These are phyloP conservation scores for Vipera latastei DNA, from an alignment of 2,797 vertebrate species.

Conservation along the genomic window DNA sequence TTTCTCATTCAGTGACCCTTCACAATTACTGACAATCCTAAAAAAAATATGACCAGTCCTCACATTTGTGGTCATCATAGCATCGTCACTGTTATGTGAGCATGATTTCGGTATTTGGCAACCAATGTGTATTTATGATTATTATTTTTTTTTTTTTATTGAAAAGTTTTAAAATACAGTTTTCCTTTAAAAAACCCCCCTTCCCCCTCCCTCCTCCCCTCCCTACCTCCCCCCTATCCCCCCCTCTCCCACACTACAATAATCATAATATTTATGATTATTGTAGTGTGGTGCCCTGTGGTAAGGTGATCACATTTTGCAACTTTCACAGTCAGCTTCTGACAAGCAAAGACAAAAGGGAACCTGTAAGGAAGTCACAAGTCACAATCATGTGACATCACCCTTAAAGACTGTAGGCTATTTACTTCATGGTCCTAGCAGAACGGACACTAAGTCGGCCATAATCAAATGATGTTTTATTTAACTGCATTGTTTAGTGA, in stretches of 20 bases:
- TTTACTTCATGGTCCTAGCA: neutral
- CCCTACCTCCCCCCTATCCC: no score
- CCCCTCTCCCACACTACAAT: no score
- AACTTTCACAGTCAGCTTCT: neutral
- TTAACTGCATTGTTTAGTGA: neutral
- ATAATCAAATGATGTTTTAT: neutral
- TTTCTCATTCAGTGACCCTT: neutral
- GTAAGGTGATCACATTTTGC: neutral
- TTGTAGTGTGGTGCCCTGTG: neutral
- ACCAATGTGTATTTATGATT: neutral
- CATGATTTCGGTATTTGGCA: neutral
- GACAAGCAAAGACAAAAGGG: neutral
- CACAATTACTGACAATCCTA: neutral
- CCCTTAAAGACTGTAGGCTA: neutral
- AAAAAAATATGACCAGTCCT: neutral
- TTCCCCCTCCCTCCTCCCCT: no score
- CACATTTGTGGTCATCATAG: neutral
- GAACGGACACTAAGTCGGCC: neutral
- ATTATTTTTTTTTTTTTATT: no score
- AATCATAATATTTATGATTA: neutral
- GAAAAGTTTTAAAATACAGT: no score
- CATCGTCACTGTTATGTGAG: neutral
- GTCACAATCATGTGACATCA: neutral
- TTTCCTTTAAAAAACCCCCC: no score
- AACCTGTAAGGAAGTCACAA: neutral